Percentiles rank a stretch among this genome's conserved stretches.
phyloP scores from a whole-genome alignment of 2,888 invertebrate species.

The Eupithecia subumbrata region DNA sequence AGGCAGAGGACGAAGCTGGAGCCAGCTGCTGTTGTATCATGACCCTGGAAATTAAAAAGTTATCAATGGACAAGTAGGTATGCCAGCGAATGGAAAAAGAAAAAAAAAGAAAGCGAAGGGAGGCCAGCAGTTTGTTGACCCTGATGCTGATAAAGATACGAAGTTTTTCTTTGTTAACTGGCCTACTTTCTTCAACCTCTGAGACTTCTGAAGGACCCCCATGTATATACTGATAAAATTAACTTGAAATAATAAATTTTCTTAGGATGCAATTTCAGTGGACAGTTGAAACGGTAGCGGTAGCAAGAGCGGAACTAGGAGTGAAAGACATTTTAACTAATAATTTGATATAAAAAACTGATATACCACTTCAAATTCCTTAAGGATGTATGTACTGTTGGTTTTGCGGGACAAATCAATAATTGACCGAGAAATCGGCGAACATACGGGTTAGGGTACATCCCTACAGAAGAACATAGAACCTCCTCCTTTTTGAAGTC shows the following conservation, averaged over 20 bases:
- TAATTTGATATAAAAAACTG: too few species aligned
- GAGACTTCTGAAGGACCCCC: not conserved
- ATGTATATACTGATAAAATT: not conserved
- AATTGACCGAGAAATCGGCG: not conserved
- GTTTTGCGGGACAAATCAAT: too few species aligned
- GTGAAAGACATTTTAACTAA: not conserved
- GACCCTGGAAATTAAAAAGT: slow-evolving; percentile 61
- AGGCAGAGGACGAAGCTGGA: slow-evolving; percentile 94
- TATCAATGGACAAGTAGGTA: not conserved
- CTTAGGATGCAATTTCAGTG: not conserved
- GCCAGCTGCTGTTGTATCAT: slow-evolving; percentile 86
- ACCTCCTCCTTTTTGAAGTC: not conserved
- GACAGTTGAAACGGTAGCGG: not conserved
- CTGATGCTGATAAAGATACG: not conserved
- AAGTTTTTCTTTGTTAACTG: not conserved
- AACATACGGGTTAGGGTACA: too few species aligned
- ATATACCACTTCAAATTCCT: too few species aligned
- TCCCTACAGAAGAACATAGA: not conserved
- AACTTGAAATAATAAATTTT: too few species aligned
- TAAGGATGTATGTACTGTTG: too few species aligned
- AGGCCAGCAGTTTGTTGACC: not conserved
- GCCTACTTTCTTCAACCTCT: not conserved
- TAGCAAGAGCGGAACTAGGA: not conserved
- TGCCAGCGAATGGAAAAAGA: not conserved
- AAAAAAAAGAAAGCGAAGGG: not conserved